A percentile compares a stretch with the other conserved stretches of the same genome.
These are phyloP conservation scores for Fregata magnificens DNA, from an alignment of 2,113 vertebrate genomes.

Conservation along the genomic window DNA sequence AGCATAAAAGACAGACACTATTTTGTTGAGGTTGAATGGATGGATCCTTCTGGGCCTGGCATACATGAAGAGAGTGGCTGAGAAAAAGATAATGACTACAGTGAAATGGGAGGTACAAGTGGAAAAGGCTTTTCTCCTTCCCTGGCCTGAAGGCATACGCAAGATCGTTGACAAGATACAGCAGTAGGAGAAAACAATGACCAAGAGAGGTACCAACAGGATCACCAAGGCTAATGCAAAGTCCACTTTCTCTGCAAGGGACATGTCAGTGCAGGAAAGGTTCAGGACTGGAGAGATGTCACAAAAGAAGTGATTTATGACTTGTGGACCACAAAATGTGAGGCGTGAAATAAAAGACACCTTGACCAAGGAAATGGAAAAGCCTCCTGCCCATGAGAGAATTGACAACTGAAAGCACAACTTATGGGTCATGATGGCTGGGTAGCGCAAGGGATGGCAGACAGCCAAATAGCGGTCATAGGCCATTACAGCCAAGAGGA, in stretches of 20 bases:
- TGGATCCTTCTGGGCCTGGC: neutral
- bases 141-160: neutral
- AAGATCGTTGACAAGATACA: neutral
- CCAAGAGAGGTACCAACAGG: neutral
- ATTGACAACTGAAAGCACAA: neutral
- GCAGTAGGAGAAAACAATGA: neutral
- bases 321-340: neutral
- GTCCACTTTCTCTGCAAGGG: neutral
- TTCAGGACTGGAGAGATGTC: neutral
- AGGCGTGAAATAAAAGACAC: neutral
- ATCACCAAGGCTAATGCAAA: neutral
- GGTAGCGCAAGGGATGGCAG: neutral
- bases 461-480: neutral
- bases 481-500: neutral
- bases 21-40: neutral
- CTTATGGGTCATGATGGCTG: neutral
- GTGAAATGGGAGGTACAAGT: neutral
- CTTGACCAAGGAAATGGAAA: neutral
- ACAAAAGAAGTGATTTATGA: neutral
- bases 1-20: neutral
- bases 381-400: neutral
- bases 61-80: neutral
- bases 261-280: neutral
- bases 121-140: neutral
- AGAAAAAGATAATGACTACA: neutral